Evolutionary conservation across 2,888 invertebrate species (phyloP), one percentile per base, ranked within the genome.

Genomic region (Cybosia mesomella): DNA sequence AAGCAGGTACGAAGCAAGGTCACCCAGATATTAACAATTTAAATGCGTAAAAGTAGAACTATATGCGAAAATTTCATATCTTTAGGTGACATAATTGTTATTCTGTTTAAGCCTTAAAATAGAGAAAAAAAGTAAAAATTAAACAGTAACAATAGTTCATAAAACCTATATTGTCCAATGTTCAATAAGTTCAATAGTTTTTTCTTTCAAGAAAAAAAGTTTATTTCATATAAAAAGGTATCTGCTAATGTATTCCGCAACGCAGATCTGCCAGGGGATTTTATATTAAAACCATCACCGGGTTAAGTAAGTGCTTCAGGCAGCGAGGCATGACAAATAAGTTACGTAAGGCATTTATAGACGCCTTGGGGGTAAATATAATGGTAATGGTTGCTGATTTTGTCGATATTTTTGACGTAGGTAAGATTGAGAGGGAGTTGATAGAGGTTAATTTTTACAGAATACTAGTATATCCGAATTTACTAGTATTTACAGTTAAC

Each of bases 271-370:
- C 34, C 62, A 32, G 64, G 65, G 73, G 73, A 81, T 74, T 81
- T 79, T 73, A 62, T 67, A 72, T 71, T 82, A 76, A 76, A 76
- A 82, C 71, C 76, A 72, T 74, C 75, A 74, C 68, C 66, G 73
- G 73, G 72, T 76, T 77, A 76, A 79, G 73, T 79, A 74, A 83
- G 79, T 77, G 75, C 76, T 79, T 72, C 74, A 78, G 79, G 79
- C 79, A 74, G 70, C 67, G 75, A 76, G 80, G 75, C 83, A 77
- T 77, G 79, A 76, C 81, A 76, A 81, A 82, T 83, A 82, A 79
- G 72, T 81, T 76, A 77, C 74, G 79, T 72, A 72, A 78, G 75
- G 72, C 74, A 70, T 82, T 83, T 77, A 77, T 75, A 80, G 55
- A 57, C 55, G 54, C 80, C 72, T 75, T 59, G 15, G 76, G 79